phyloP scores from a whole-genome alignment of 2,797 vertebrate species.

The Danionella dracula region DNA sequence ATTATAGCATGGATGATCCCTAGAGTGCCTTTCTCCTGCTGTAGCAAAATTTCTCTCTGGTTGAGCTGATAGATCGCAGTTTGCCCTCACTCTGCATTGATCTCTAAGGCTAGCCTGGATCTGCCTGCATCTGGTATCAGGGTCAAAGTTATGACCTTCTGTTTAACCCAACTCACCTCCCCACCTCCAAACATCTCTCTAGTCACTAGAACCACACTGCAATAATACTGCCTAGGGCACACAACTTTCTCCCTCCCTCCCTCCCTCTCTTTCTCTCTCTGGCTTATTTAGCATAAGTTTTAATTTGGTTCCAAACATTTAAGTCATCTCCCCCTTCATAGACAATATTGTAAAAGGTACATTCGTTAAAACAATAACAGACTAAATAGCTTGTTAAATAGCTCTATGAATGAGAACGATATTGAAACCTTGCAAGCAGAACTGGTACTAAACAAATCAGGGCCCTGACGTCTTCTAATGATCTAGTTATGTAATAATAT shows the following conservation, averaged over 20 bases:
- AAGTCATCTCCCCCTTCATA: slow-evolving; percentile 4
- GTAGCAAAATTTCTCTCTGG: slow-evolving; percentile 43
- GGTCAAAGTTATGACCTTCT: slow-evolving; percentile 49
- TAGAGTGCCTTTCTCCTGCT: slow-evolving; percentile 51
- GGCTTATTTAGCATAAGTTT: not conserved
- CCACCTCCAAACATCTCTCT: not conserved
- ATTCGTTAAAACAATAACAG: too few species aligned
- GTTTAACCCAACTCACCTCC: slow-evolving; percentile 31
- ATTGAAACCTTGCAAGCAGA: slow-evolving; percentile 19
- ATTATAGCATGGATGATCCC: slow-evolving; percentile 26
- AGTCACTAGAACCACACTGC: not conserved
- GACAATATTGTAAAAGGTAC: not conserved
- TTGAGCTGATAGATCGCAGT: slow-evolving; percentile 53
- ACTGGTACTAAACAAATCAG: slow-evolving; percentile 24
- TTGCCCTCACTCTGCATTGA: slow-evolving; percentile 47
- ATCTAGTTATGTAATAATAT: slow-evolving; percentile 23
- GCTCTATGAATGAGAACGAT: not conserved
- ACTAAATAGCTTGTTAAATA: slow-evolving; percentile 13
- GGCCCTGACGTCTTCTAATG: slow-evolving; percentile 18
- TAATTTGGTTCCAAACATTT: slow-evolving; percentile 9
- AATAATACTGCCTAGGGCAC: slow-evolving; percentile 25
- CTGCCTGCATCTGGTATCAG: slow-evolving; percentile 33
- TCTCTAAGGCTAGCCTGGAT: slow-evolving; percentile 32
- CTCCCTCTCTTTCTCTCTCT: not conserved
- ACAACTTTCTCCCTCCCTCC: too few species aligned